Percentiles rank a stretch among this genome's conserved stretches.
These are phyloP conservation scores for Stramonita haemastoma DNA, from an alignment of 2,888 invertebrate genomes.

Conservation along the genomic window DNA sequence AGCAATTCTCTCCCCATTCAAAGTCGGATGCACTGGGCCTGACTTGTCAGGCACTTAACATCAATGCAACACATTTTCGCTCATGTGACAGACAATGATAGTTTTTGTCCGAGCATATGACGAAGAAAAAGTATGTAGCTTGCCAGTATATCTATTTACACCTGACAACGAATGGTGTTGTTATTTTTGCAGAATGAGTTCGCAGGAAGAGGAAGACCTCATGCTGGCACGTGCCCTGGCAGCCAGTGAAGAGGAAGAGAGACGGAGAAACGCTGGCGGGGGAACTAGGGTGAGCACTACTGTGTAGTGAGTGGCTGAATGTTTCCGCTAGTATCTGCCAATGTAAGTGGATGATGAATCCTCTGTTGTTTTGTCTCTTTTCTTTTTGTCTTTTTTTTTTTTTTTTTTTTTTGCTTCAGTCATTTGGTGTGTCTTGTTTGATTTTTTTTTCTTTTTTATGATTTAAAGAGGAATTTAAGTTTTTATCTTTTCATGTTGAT, in stretches of 20 bases:
- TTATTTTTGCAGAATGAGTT: slow-evolving; percentile 57
- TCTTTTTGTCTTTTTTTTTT: background rate
- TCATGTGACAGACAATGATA: no score
- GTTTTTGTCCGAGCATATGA: no score
- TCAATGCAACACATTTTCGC: no score
- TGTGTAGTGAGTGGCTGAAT: slow-evolving; percentile 15
- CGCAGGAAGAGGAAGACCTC: slow-evolving; percentile 72
- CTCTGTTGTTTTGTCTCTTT: background rate
- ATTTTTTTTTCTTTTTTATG: background rate
- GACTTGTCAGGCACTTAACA: no score
- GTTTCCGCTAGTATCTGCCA: background rate
- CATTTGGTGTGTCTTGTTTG: background rate
- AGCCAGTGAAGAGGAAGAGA: slow-evolving; percentile 69
- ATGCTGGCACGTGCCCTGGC: slow-evolving; percentile 73
- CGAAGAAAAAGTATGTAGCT: no score
- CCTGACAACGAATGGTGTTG: no score
- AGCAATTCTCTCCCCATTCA: no score
- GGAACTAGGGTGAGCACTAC: slow-evolving; percentile 34
- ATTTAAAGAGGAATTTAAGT: no score
- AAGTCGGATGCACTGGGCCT: no score
- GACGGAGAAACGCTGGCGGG: background rate
- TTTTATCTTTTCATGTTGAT: no score
- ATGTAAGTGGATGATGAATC: background rate
- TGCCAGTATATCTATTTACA: no score
- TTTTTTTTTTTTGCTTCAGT: background rate